Evolutionary conservation across 2,797 vertebrate species (phyloP).

Genomic region (Luscinia megarhynchos): DNA sequence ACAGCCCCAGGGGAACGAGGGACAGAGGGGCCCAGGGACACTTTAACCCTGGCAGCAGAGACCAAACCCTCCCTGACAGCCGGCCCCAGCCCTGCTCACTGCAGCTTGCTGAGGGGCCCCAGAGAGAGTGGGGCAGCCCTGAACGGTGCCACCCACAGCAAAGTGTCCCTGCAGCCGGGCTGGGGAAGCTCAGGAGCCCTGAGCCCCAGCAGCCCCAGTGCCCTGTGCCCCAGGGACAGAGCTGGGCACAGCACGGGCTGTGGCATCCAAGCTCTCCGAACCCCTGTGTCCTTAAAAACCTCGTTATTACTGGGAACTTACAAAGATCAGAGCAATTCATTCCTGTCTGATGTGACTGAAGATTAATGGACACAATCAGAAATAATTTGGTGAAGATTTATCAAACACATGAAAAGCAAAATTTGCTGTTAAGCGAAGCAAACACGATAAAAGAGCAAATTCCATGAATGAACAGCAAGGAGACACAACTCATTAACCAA

Average conservation of each 20-base stretch:
- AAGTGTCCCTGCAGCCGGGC: no score
- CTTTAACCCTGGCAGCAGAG: slow-evolving; percentile 36
- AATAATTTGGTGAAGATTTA: slow-evolving; percentile 77
- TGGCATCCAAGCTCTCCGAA: no score
- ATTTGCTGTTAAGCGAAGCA: slow-evolving; percentile 82
- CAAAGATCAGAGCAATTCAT: slow-evolving; percentile 83
- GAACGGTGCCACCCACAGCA: no score
- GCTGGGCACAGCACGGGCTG: no score
- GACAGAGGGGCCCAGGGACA: neutral
- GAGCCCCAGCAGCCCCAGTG: no score
- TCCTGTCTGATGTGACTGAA: slow-evolving; percentile 82
- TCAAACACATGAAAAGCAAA: slow-evolving; percentile 77
- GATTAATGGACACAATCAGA: slow-evolving; percentile 83
- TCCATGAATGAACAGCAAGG: slow-evolving; percentile 79
- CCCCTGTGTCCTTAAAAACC: slow-evolving; percentile 52
- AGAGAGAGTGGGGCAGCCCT: no score
- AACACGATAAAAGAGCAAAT: slow-evolving; percentile 79
- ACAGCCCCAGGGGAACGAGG: no score
- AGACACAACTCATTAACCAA: slow-evolving; percentile 81
- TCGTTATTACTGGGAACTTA: slow-evolving; percentile 79
- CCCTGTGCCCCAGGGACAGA: no score
- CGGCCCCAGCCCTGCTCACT: neutral
- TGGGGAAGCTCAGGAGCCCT: no score
- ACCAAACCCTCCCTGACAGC: no score
- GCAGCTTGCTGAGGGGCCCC: neutral